Evolutionary conservation across 2,888 invertebrate genomes (phyloP), one percentile per base, ranked within the genome.

Genomic region (Frankliniella intonsa): DNA sequence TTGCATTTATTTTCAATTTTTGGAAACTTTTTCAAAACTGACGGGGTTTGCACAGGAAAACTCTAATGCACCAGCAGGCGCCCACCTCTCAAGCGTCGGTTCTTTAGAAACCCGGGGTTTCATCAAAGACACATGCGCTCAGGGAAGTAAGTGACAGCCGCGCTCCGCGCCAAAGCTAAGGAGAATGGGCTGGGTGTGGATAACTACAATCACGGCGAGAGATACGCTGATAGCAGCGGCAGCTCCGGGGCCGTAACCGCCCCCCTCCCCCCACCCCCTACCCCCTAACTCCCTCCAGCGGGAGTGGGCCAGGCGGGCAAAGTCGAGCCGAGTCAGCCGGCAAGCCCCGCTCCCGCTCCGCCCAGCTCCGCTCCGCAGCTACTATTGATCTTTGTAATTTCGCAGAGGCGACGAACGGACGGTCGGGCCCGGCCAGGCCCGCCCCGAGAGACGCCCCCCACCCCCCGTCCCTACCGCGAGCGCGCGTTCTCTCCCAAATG

Each of bases 321-420:
- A 38, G 38, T 38, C 38, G 38, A 38, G 38, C 5, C 38, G 38
- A 38, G 38, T 38, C 38, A 38, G 38, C 38, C 38, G 38, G 38
- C 38, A 5, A 38, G 62, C 55, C 55, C 55, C 55, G 19, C 55
- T 51, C 14, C n/a, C n/a, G 2, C 55, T 51, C 51, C 9, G 51
- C 55, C 55, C 55, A 55, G 10, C 55, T 19, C 55, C 55, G 12
- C 62, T 7, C 62, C 62, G 17, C 7, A 12, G 69, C 69, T 12
- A 76, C 69, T 76, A 76, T 76, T 76, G 69, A 76, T 76, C 69
- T 76, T 76, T 25, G 69, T 76, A 76, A 76, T 76, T 76, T 76
- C 25, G 69, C 22, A n/a, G 25, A 76, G 69, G 69, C 69, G 69
- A 76, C 69, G 69, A n/a, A 17, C 62, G 62, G 55, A 14, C 55